Conservation (phyloP, 2,113 vertebrate genomes). For the Coptodon rendalli region DNA sequence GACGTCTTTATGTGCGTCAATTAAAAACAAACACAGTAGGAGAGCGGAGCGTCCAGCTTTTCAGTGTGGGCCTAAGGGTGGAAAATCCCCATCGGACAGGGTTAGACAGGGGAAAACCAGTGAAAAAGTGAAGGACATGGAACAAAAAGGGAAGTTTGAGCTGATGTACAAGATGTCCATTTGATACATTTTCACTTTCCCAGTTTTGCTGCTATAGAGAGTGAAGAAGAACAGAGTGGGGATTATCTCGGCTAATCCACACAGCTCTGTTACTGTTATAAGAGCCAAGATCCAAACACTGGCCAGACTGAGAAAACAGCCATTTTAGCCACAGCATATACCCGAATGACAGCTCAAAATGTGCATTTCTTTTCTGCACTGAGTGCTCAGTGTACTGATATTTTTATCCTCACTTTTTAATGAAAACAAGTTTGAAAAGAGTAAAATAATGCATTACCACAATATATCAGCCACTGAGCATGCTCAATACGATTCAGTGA, state of each 20-base stretch:
- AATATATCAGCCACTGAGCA: neutral
- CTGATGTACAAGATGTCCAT: neutral
- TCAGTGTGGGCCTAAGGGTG: neutral
- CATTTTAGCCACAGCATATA: neutral
- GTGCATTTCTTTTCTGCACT: neutral
- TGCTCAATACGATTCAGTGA: neutral
- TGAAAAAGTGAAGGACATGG: neutral
- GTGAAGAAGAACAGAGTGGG: neutral
- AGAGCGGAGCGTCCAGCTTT: slow-evolving; percentile 21
- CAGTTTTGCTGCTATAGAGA: neutral
- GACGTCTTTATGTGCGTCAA: slow-evolving; percentile 32
- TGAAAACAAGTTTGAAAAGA: neutral
- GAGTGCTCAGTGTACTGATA: neutral
- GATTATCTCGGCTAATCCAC: neutral
- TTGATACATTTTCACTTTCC: neutral
- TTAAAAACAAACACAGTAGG: slow-evolving; percentile 52
- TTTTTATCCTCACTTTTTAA: neutral
- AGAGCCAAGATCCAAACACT: slow-evolving; percentile 1
- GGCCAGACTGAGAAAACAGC: neutral
- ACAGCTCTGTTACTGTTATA: neutral
- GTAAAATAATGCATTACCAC: neutral
- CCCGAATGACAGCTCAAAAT: neutral
- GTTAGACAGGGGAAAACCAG: neutral
- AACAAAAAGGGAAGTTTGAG: neutral
- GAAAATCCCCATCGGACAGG: slow-evolving; percentile 33